Conservation (phyloP, 2,113 vertebrate species). For the Cyrtonyx montezumae region DNA sequence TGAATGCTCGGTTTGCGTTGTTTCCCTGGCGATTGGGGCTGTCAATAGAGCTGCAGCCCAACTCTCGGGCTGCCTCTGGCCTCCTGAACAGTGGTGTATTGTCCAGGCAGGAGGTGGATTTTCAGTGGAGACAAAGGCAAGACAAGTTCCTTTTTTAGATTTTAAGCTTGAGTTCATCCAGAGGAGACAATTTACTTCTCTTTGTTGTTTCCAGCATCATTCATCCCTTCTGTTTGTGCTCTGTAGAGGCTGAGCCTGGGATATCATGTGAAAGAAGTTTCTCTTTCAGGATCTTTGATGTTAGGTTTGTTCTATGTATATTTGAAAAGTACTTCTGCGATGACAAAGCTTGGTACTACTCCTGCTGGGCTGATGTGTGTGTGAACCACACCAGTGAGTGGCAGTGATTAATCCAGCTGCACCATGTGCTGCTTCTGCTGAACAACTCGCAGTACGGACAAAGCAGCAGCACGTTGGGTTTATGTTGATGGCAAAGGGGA, state of each 20-base stretch:
- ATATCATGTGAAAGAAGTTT: constrained; percentile 55
- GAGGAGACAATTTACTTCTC: constrained; percentile 57
- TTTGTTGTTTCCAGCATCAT: constrained; percentile 64
- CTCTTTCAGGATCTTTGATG: constrained; percentile 62
- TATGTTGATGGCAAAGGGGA: neutral
- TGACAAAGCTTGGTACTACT: constrained; percentile 34
- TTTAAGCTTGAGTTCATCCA: constrained; percentile 57
- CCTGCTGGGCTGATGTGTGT: constrained; percentile 54
- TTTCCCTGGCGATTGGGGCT: neutral
- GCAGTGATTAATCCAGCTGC: constrained; percentile 51
- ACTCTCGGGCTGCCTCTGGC: neutral
- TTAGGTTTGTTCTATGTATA: constrained; percentile 67
- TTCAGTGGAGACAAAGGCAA: constrained; percentile 45
- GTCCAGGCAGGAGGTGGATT: constrained; percentile 54
- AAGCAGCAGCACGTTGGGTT: neutral
- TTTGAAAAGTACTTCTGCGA: constrained; percentile 63
- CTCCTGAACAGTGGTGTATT: neutral
- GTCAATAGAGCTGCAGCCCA: constrained; percentile 10
- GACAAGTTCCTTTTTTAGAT: constrained; percentile 33
- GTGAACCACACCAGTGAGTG: neutral
- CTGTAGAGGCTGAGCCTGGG: constrained; percentile 35
- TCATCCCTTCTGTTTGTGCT: constrained; percentile 64
- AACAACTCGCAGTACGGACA: neutral
- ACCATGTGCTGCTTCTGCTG: neutral
- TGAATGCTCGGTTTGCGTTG: neutral